Conservation (phyloP, 1,140 invertebrate species). For the Pseudomyrmex dendroicus region DNA sequence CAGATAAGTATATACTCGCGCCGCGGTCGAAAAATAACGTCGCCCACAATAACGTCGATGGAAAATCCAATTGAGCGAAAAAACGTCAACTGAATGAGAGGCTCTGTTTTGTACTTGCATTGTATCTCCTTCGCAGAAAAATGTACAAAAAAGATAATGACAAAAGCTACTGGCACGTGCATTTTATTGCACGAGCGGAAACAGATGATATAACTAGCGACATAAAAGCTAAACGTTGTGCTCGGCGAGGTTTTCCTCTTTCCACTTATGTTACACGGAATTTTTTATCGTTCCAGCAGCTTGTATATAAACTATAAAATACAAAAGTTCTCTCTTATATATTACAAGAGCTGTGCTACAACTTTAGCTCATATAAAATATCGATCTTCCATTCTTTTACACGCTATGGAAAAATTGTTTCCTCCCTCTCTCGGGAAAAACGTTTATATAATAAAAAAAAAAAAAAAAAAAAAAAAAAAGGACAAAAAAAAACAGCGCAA, state of each 20-base stretch:
- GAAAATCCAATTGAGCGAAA: not conserved
- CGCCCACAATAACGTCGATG: not conserved
- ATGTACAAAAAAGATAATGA: too few species aligned
- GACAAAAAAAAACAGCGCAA: not conserved
- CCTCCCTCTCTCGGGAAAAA: not conserved
- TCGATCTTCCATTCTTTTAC: not conserved
- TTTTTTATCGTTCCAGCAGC: not conserved
- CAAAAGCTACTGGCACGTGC: too few species aligned
- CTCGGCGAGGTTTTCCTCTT: too few species aligned
- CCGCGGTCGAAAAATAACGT: not conserved
- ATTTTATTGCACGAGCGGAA: too few species aligned
- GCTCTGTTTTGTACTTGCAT: not conserved
- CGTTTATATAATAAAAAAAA: not conserved
- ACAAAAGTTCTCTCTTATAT: not conserved
- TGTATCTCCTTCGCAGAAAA: too few species aligned
- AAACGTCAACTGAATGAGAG: not conserved
- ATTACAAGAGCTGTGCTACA: not conserved
- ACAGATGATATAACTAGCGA: not conserved
- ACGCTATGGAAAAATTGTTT: not conserved
- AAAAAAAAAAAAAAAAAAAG: too few species aligned
- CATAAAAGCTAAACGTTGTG: not conserved
- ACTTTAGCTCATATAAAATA: not conserved
- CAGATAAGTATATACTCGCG: constrained; percentile 11
- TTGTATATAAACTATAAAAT: not conserved
- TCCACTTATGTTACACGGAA: not conserved